Percentiles rank a stretch among this genome's conserved stretches.
Evolutionary conservation across 2,888 invertebrate species (phyloP).

Genomic region (Ischnura elegans): DNA sequence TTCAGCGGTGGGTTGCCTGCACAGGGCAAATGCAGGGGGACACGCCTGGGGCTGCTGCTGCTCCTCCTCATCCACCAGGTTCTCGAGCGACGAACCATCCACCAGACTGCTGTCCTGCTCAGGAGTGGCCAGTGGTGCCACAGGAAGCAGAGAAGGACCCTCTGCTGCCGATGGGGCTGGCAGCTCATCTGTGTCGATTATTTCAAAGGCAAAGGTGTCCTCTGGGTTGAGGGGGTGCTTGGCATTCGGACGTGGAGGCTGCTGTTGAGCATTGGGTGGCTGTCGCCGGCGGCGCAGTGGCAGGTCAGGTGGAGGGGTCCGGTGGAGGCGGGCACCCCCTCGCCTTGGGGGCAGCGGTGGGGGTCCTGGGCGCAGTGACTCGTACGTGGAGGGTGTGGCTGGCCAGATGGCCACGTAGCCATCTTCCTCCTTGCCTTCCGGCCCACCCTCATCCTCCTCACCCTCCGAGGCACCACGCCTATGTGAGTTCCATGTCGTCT

Average conservation of each 20-base stretch:
- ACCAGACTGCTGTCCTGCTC: constrained; percentile 83
- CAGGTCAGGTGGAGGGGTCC: constrained; percentile 85
- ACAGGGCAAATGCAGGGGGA: constrained; percentile 68
- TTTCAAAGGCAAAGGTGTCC: constrained; percentile 90
- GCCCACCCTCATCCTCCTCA: constrained; percentile 69
- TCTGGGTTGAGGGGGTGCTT: constrained; percentile 80
- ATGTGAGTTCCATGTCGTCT: constrained; percentile 81
- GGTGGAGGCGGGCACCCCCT: constrained; percentile 81
- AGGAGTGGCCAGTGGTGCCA: constrained; percentile 82
- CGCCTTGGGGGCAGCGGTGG: constrained; percentile 87
- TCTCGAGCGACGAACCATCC: constrained; percentile 80
- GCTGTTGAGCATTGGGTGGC: constrained; percentile 74
- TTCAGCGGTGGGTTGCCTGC: constrained; percentile 61
- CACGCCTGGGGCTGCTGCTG: constrained; percentile 66
- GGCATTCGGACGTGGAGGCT: constrained; percentile 72
- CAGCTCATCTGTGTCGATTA: constrained; percentile 90
- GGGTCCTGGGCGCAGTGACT: constrained; percentile 74
- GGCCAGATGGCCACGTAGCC: constrained; percentile 86
- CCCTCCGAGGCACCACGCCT: constrained; percentile 75
- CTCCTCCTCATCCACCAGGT: constrained; percentile 78
- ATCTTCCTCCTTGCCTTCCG: constrained; percentile 81
- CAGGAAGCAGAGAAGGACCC: not conserved
- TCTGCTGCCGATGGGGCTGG: constrained; percentile 74
- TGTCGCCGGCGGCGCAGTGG: constrained; percentile 85
- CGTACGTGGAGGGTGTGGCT: constrained; percentile 71